Evolutionary conservation across 2,113 vertebrate genomes (phyloP).

Genomic region (Labeo catla): DNA sequence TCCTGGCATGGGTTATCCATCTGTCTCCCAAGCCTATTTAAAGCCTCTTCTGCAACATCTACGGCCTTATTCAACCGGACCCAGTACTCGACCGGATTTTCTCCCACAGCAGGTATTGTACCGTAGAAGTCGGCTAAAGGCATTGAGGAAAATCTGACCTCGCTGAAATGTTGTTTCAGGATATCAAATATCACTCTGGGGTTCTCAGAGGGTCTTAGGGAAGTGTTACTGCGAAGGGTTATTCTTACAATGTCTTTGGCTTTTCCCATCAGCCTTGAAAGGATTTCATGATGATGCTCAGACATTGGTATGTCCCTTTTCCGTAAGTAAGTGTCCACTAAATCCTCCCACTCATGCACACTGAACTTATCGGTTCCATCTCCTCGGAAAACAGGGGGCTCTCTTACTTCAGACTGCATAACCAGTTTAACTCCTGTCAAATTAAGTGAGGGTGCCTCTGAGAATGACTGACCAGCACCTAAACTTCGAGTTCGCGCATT

Average conservation of each 20-base stretch:
- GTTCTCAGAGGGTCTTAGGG: conserved; percentile 16
- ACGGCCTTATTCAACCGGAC: neutral
- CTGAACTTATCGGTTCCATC: too few relatives aligned
- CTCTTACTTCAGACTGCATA: too few relatives aligned
- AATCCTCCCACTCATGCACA: neutral
- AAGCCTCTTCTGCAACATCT: neutral
- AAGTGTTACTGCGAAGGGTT: neutral
- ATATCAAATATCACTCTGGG: neutral
- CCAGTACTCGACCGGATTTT: neutral
- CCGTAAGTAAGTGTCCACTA: neutral
- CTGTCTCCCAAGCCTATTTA: neutral
- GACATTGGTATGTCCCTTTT: neutral
- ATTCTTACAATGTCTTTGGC: neutral
- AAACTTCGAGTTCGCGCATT: too few relatives aligned
- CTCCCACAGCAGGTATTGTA: neutral
- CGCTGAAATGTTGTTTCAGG: conserved; percentile 4
- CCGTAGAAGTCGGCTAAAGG: neutral
- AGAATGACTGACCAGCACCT: too few relatives aligned
- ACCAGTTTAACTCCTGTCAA: too few relatives aligned
- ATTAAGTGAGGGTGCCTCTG: too few relatives aligned
- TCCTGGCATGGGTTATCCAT: conserved; percentile 1
- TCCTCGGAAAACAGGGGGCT: too few relatives aligned
- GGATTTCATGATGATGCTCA: neutral
- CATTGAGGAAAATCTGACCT: conserved; percentile 12
- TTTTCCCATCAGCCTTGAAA: neutral